phyloP scores from a whole-genome alignment of 1,140 invertebrate genomes.

The Drosophila watanabei region DNA sequence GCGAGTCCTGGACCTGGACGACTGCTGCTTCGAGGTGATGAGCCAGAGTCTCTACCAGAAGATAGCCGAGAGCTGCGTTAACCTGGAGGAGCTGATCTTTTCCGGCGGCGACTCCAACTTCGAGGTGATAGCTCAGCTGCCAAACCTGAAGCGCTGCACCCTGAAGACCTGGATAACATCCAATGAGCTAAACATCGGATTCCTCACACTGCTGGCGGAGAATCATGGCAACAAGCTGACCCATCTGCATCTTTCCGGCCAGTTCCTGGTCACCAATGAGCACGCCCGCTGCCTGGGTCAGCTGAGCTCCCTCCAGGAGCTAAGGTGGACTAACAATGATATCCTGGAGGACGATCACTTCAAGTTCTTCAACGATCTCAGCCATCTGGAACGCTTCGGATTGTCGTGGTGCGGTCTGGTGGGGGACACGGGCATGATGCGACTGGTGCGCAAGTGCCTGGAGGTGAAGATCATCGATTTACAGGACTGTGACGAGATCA shows the following conservation, averaged over 20 bases:
- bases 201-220: conserved; percentile 49
- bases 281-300: conserved; percentile 63
- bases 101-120: conserved; percentile 68
- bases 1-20: conserved; percentile 50
- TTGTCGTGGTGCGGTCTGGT: conserved; percentile 50
- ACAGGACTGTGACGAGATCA: conserved; percentile 52
- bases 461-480: conserved; percentile 47
- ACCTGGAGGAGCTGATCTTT: conserved; percentile 62
- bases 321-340: conserved; percentile 63
- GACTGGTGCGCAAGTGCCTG: conserved; percentile 49
- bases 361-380: conserved; percentile 63
- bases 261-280: conserved; percentile 60
- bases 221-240: conserved; percentile 49
- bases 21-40: conserved; percentile 76
- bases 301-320: conserved; percentile 46
- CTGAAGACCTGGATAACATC: conserved; percentile 68
- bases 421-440: conserved; percentile 56
- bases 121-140: conserved; percentile 66
- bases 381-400: conserved; percentile 23
- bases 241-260: conserved; percentile 55
- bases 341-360: conserved; percentile 67
- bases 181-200: conserved; percentile 67
- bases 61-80: conserved; percentile 58
- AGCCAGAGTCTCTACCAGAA: conserved; percentile 67
- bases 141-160: conserved; percentile 59